Conservation (phyloP, 2,888 invertebrate genomes). For the Cheilosia pagana region DNA sequence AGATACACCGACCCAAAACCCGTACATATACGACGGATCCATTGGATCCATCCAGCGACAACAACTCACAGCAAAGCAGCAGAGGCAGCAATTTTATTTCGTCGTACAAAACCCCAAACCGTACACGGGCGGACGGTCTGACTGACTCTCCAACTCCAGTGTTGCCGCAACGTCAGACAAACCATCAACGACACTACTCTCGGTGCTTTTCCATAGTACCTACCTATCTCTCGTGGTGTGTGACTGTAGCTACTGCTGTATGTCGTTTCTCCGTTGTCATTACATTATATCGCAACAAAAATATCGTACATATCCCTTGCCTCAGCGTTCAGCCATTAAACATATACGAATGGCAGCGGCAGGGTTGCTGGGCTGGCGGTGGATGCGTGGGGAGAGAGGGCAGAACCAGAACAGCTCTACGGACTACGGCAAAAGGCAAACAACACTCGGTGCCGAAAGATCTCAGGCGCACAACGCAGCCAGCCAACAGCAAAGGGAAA, state of each 20-base stretch:
- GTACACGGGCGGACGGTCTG: constrained; percentile 29
- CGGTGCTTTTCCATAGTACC: constrained; percentile 67
- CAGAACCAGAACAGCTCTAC: constrained; percentile 37
- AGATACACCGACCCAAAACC: constrained; percentile 71
- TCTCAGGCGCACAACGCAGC: constrained; percentile 59
- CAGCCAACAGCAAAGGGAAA: constrained; percentile 63
- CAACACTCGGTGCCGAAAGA: constrained; percentile 58
- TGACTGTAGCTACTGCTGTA: constrained; percentile 67
- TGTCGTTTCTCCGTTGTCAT: constrained; percentile 69
- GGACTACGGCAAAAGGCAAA: constrained; percentile 54
- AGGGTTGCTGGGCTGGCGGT: too few species aligned
- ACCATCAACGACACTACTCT: constrained; percentile 47
- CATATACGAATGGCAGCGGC: constrained; percentile 12
- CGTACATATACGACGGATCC: constrained; percentile 70
- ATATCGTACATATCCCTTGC: constrained; percentile 61
- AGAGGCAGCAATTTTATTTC: constrained; percentile 72
- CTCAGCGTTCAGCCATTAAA: constrained; percentile 53
- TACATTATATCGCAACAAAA: constrained; percentile 74
- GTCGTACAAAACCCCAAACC: constrained; percentile 66
- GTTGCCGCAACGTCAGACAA: constrained; percentile 42
- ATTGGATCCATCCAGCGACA: constrained; percentile 73
- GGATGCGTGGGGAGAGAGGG: constrained; percentile 33
- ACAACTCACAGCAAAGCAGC: constrained; percentile 61
- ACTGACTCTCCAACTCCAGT: neutral
- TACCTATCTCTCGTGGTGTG: constrained; percentile 41